Evolutionary conservation across 2,888 invertebrate species (phyloP).

Genomic region (Rhodophaea formosa): DNA sequence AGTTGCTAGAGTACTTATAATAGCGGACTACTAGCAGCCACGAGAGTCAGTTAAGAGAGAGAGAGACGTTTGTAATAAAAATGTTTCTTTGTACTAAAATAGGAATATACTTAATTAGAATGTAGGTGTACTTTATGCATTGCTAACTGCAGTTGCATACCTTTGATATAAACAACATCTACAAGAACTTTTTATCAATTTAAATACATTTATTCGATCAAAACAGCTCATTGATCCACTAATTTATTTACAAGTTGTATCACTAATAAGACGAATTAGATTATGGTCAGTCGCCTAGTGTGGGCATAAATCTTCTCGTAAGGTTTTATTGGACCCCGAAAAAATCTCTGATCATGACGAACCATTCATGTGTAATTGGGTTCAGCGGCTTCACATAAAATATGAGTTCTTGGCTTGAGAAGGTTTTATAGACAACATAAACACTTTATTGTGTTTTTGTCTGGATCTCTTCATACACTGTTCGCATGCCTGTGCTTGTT

Average conservation of each 20-base stretch:
- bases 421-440: constrained; percentile 76
- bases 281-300: constrained; percentile 53
- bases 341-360: constrained; percentile 74
- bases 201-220: too few relatives aligned
- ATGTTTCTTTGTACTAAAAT: too few relatives aligned
- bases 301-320: constrained; percentile 64
- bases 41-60: too few relatives aligned
- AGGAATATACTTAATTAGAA: too few relatives aligned
- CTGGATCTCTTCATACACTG: constrained; percentile 49
- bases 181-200: too few relatives aligned
- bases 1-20: too few relatives aligned
- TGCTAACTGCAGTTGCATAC: too few relatives aligned
- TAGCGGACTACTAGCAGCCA: too few relatives aligned
- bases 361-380: constrained; percentile 78
- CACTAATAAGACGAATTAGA: constrained; percentile 59
- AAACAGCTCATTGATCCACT: constrained; percentile 42
- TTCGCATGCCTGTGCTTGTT: constrained; percentile 32
- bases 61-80: too few relatives aligned
- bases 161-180: too few relatives aligned
- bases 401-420: constrained; percentile 67
- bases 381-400: constrained; percentile 72
- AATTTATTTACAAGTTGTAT: constrained; percentile 59
- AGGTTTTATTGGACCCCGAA: constrained; percentile 69
- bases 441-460: constrained; percentile 75
- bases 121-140: too few relatives aligned